A percentile compares a stretch with the other conserved stretches of the same genome.
These are phyloP conservation scores for Microplitis mediator DNA, from an alignment of 1,140 invertebrate species.

Conservation along the genomic window DNA sequence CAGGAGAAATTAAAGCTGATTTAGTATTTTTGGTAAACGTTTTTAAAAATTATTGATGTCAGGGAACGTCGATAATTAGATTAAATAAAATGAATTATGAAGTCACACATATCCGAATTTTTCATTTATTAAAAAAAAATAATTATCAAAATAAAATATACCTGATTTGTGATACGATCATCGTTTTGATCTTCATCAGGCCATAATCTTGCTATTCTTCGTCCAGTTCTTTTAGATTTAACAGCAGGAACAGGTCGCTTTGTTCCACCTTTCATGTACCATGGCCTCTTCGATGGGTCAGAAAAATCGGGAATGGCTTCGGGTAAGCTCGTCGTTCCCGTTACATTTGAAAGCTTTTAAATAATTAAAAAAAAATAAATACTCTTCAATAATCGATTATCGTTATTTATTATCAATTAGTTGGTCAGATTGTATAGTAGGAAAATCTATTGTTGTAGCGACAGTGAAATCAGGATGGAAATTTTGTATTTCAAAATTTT, in stretches of 20 bases:
- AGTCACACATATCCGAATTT: too few species aligned
- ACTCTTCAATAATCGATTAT: neutral
- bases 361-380: neutral
- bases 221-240: constrained; percentile 55
- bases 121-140: neutral
- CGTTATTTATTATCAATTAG: neutral
- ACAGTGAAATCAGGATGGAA: too few species aligned
- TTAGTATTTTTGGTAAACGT: too few species aligned
- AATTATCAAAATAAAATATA: constrained; percentile 26
- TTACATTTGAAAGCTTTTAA: constrained; percentile 45
- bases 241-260: constrained; percentile 59
- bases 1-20: too few species aligned
- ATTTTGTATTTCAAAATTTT: too few species aligned
- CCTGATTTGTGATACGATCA: constrained; percentile 75
- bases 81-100: too few species aligned
- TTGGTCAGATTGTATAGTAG: too few species aligned
- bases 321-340: constrained; percentile 38
- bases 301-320: constrained; percentile 39
- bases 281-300: constrained; percentile 60
- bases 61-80: too few species aligned
- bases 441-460: too few species aligned
- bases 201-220: constrained; percentile 63
- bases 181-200: constrained; percentile 64
- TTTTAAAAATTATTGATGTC: too few species aligned
- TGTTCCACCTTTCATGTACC: constrained; percentile 69